A percentile compares a stretch with the other conserved stretches of the same genome.
These are phyloP conservation scores for Caenorhabditis auriculariae DNA, from an alignment of 2,888 invertebrate genomes.

Conservation along the genomic window DNA sequence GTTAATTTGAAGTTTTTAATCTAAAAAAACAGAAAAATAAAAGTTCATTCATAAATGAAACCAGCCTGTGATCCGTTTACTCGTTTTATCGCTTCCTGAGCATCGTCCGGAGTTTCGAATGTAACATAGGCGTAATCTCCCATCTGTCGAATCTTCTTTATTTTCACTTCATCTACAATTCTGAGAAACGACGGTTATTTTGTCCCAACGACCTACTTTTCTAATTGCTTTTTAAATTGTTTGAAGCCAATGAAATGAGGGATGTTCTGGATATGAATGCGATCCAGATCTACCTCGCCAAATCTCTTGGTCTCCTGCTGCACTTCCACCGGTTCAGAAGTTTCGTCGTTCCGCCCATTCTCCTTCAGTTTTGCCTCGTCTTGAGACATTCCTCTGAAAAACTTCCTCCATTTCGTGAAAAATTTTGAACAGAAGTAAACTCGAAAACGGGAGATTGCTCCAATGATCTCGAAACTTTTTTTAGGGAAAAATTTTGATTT, in stretches of 20 bases:
- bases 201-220: slow-evolving; percentile 39
- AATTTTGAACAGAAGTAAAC: too few relatives aligned
- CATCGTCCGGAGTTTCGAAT: slow-evolving; percentile 34
- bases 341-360: too few relatives aligned
- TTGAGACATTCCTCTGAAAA: too few relatives aligned
- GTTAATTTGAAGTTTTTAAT: slow-evolving; percentile 25
- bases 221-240: slow-evolving; percentile 46
- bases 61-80: slow-evolving; percentile 16
- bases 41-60: not conserved
- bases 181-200: slow-evolving; percentile 21
- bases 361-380: too few relatives aligned
- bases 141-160: slow-evolving; percentile 40
- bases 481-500: too few relatives aligned
- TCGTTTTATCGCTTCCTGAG: slow-evolving; percentile 35
- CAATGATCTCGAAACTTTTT: too few relatives aligned
- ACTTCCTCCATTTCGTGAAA: too few relatives aligned
- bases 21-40: slow-evolving; percentile 12
- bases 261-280: slow-evolving; percentile 50
- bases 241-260: slow-evolving; percentile 44
- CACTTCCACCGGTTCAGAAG: too few relatives aligned
- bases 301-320: too few relatives aligned
- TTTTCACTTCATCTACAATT: slow-evolving; percentile 25
- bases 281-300: slow-evolving; percentile 17
- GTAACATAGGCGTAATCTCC: slow-evolving; percentile 44
- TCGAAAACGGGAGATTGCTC: too few relatives aligned